Base-by-base conservation (phyloP, 2,113 vertebrate genomes). In the Camarhynchus parvulus region DNA sequence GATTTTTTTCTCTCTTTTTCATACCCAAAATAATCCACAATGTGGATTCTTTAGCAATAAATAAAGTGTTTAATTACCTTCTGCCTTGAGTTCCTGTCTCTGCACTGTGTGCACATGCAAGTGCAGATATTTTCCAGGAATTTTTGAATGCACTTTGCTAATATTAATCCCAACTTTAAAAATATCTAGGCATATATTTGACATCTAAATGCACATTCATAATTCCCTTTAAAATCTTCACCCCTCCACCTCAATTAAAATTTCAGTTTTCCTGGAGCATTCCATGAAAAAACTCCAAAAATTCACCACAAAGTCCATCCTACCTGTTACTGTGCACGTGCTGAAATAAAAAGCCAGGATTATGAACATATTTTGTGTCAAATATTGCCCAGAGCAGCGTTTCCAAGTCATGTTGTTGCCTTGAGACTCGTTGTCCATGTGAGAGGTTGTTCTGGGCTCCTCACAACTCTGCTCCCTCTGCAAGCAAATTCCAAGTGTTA, bases 401-500 rank as follows among this genome's bases (percentile, higher is more conserved):
- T 87, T 77, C 96, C 96, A 68, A 30, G 64, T 59, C 97, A 97
- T 97, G 64, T 19, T 56, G 69, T 10, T 75, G 83, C 63, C 83
- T 88, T 67, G 84, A 52, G 90, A 16, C 82, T 78, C 35, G 69
- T 77, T 46, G 21, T 52, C 83, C 77, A 23, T 27, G 35, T 0
- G 39, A 49, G 70, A 55, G 59, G 7, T 44, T 63, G 76, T 70
- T 89, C 70, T n/a, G 67, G 52, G 35, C 73, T 94, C 87, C 81
- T 91, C 7, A 41, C 25, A 28, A n/a, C 72, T 59, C 77, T 66
- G 80, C 77, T 83, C 46, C 73, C 61, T 83, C 81, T 83, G 84
- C 72, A 64, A 88, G 89, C 76, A 61, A 87, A 93, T 96, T 93
- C 96, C 96, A 95, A 97, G 39, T 92, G 87, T 88, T 89, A 81